These are phyloP conservation scores for Chaetodon trifasciatus DNA, from an alignment of 2,797 vertebrate species.

Conservation along the genomic window DNA sequence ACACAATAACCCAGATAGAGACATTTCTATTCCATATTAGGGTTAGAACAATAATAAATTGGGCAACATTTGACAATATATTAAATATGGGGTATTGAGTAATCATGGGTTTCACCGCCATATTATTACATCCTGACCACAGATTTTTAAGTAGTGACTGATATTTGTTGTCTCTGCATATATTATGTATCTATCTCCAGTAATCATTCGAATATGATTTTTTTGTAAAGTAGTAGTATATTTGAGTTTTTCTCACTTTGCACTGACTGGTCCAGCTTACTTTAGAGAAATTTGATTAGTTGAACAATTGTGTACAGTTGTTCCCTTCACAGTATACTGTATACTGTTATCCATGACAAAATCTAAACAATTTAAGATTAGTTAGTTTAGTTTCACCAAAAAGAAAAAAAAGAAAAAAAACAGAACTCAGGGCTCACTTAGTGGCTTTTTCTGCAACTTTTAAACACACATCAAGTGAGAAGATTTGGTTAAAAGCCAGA, in stretches of 20 bases:
- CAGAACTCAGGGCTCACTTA: background rate
- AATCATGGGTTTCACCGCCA: background rate
- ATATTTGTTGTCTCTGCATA: background rate
- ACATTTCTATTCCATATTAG: slow-evolving; percentile 8
- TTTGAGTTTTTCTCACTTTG: background rate
- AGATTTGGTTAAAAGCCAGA: background rate
- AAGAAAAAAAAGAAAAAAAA: background rate
- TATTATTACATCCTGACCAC: background rate
- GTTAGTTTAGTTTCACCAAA: background rate
- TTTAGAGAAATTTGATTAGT: background rate
- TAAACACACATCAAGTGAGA: background rate
- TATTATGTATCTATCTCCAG: background rate
- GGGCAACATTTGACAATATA: background rate
- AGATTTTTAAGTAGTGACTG: background rate
- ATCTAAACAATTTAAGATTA: background rate
- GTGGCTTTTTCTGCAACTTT: background rate
- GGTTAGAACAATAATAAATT: background rate
- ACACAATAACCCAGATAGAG: background rate
- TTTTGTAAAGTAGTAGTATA: background rate
- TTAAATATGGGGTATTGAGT: background rate
- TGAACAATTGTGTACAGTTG: no score
- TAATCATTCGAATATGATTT: background rate
- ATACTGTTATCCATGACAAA: background rate
- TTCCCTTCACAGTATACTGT: background rate
- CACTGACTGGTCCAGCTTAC: background rate